Percentiles rank a stretch among this genome's conserved stretches.
Conservation (phyloP, 1,140 invertebrate species). For the Hypothenemus hampei region DNA sequence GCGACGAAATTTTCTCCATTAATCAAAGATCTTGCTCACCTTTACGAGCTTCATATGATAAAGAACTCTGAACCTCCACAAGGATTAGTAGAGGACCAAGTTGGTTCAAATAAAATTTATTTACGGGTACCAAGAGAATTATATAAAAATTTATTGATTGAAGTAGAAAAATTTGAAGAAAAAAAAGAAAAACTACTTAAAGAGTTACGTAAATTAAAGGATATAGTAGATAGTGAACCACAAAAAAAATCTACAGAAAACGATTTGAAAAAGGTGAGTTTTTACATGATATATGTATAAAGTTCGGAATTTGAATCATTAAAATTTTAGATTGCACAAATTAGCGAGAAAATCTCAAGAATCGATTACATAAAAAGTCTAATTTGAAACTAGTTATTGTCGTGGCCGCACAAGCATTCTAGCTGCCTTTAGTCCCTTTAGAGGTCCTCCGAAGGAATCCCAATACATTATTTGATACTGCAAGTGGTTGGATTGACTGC, state of each 20-base stretch:
- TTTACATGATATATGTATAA: background rate
- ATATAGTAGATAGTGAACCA: slow-evolving; percentile 32
- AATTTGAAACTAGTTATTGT: background rate
- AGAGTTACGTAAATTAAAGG: slow-evolving; percentile 43
- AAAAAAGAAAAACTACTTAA: slow-evolving; percentile 44
- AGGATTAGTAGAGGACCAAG: slow-evolving; percentile 27
- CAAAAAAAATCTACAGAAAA: slow-evolving; percentile 34
- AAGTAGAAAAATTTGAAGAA: slow-evolving; percentile 39
- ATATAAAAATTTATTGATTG: slow-evolving; percentile 26
- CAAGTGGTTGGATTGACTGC: slow-evolving; percentile 48
- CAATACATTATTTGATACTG: slow-evolving; percentile 57
- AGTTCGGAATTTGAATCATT: background rate
- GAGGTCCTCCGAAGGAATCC: slow-evolving; percentile 55
- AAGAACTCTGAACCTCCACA: background rate
- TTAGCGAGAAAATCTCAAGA: slow-evolving; percentile 13
- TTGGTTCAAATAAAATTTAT: slow-evolving; percentile 28
- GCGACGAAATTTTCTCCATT: slow-evolving; percentile 6
- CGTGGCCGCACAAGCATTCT: slow-evolving; percentile 55
- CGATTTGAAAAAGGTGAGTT: slow-evolving; percentile 33
- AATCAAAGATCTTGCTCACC: slow-evolving; percentile 32
- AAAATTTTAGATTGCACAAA: slow-evolving; percentile 8
- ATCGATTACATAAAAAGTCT: slow-evolving; percentile 15
- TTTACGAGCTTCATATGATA: slow-evolving; percentile 13
- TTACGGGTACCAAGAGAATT: slow-evolving; percentile 33
- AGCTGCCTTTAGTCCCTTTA: slow-evolving; percentile 50